These are phyloP conservation scores for Acanthococcus lagerstroemiae DNA, from an alignment of 2,888 invertebrate genomes.

Conservation along the genomic window DNA sequence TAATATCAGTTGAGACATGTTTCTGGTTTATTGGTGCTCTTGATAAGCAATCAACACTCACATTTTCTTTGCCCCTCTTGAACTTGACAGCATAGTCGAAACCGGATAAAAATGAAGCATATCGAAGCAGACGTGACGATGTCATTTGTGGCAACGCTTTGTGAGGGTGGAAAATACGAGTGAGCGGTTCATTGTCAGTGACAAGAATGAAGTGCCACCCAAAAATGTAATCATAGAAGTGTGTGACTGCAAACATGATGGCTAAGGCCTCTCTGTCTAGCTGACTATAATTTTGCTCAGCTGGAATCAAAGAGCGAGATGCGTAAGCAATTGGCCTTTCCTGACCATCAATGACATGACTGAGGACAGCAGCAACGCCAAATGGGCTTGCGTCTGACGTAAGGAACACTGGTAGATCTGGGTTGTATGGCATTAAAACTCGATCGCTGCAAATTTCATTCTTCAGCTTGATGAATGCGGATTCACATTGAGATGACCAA, in stretches of 20 bases:
- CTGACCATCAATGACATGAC: neutral
- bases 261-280: conserved; percentile 33
- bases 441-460: conserved; percentile 34
- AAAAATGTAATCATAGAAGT: conserved; percentile 28
- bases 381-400: conserved; percentile 31
- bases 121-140: neutral
- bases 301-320: conserved; percentile 17
- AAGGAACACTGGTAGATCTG: conserved; percentile 32
- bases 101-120: conserved; percentile 15
- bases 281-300: conserved; percentile 31
- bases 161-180: neutral
- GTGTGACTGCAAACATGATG: conserved; percentile 31
- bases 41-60: conserved; percentile 19
- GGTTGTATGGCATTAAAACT: conserved; percentile 35
- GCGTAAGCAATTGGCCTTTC: conserved; percentile 25
- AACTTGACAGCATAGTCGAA: conserved; percentile 22
- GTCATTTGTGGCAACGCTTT: neutral
- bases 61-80: conserved; percentile 32
- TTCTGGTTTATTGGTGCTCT: neutral
- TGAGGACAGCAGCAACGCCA: conserved; percentile 10
- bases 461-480: conserved; percentile 34
- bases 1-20: neutral
- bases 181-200: neutral
- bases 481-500: conserved; percentile 34
- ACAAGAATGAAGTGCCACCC: neutral